These are phyloP conservation scores for Empis stercorea DNA, from an alignment of 2,888 invertebrate genomes.

Conservation along the genomic window DNA sequence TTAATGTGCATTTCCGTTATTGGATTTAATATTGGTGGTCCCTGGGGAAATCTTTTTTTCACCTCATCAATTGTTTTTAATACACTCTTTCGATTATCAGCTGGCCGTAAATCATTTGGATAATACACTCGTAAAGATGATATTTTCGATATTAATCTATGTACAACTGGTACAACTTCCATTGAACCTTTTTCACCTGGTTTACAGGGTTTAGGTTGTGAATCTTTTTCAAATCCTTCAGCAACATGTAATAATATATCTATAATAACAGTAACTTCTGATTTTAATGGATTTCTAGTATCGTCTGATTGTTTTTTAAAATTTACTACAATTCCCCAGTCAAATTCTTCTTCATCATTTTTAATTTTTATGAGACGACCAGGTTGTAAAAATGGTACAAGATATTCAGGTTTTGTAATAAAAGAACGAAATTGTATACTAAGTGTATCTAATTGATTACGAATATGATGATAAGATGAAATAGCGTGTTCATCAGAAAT, in stretches of 20 bases:
- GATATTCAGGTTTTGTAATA: conserved; percentile 73
- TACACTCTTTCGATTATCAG: conserved; percentile 75
- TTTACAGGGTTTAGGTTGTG: conserved; percentile 56
- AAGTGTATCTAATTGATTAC: conserved; percentile 64
- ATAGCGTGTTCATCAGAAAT: conserved; percentile 65
- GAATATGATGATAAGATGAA: conserved; percentile 71
- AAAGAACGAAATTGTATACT: conserved; percentile 62
- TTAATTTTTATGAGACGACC: conserved; percentile 88
- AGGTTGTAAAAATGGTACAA: conserved; percentile 88
- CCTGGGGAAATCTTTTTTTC: conserved; percentile 75
- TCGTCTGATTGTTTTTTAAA: conserved; percentile 58
- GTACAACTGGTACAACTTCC: conserved; percentile 78
- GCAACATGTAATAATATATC: conserved; percentile 76
- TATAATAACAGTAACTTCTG: conserved; percentile 47
- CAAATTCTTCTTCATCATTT: conserved; percentile 74
- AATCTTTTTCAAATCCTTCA: conserved; percentile 44
- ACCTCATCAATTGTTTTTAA: conserved; percentile 78
- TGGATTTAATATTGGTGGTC: conserved; percentile 83
- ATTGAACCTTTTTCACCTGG: conserved; percentile 59
- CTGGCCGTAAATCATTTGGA: conserved; percentile 76
- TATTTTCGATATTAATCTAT: conserved; percentile 70
- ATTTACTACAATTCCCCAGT: conserved; percentile 94
- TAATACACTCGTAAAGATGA: conserved; percentile 83
- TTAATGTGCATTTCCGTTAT: conserved; percentile 92
- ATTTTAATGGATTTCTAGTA: conserved; percentile 38